Evolutionary conservation across 2,797 vertebrate species (phyloP).

Genomic region (Chelmon rostratus): DNA sequence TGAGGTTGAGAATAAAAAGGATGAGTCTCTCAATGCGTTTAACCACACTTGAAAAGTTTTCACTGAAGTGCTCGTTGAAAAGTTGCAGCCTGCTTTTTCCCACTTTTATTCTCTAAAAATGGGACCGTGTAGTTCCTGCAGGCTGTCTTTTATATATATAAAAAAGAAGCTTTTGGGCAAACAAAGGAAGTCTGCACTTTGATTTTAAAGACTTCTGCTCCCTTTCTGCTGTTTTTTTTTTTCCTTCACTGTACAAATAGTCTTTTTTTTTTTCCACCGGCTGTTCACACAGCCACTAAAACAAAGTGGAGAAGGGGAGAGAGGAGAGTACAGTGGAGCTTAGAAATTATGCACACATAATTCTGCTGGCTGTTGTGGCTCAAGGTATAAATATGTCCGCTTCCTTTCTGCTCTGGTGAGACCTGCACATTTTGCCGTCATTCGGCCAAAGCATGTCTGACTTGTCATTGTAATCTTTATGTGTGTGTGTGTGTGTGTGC

Average conservation of each 20-base stretch:
- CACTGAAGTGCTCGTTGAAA: constrained; percentile 52
- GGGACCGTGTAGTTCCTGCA: neutral
- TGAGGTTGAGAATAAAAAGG: constrained; percentile 11
- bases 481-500: constrained; percentile 19
- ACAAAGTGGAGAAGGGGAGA: constrained; percentile 79
- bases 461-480: constrained; percentile 68
- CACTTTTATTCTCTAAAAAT: constrained; percentile 32
- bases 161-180: constrained; percentile 27
- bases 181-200: constrained; percentile 50
- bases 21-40: constrained; percentile 24
- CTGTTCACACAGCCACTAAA: constrained; percentile 71
- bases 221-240: constrained; percentile 30
- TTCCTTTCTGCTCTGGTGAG: constrained; percentile 17
- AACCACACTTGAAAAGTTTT: constrained; percentile 70
- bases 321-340: constrained; percentile 65
- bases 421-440: constrained; percentile 43
- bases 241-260: constrained; percentile 65
- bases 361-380: constrained; percentile 40
- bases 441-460: constrained; percentile 55
- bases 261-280: constrained; percentile 51
- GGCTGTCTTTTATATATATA: constrained; percentile 7
- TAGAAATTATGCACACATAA: constrained; percentile 61
- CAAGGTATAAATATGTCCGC: constrained; percentile 37
- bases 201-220: constrained; percentile 44
- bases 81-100: constrained; percentile 62